Conservation (phyloP, 2,888 invertebrate species). For the Druceiella hillmani region DNA sequence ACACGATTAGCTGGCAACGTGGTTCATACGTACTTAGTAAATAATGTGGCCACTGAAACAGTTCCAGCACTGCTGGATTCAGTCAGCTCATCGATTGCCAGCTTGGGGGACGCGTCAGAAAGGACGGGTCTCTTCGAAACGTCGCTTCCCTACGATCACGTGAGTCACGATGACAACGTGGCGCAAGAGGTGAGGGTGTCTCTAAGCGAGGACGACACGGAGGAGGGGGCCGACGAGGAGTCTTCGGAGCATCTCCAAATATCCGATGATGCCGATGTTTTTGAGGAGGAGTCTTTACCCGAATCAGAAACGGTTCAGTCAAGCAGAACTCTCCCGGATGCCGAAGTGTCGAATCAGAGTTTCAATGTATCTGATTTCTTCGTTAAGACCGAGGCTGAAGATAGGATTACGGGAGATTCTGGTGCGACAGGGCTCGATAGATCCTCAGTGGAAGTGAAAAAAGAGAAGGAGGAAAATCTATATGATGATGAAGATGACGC, state of each 20-base stretch:
- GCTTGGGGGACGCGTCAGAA: slow-evolving; percentile 29
- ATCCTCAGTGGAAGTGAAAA: slow-evolving; percentile 35
- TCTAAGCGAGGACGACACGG: slow-evolving; percentile 27
- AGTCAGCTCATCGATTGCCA: slow-evolving; percentile 28
- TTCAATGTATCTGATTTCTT: slow-evolving; percentile 47
- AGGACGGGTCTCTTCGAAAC: slow-evolving; percentile 15
- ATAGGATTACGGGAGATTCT: too few species aligned
- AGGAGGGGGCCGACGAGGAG: slow-evolving; percentile 28
- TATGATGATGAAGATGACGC: slow-evolving; percentile 44
- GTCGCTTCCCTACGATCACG: slow-evolving; percentile 30
- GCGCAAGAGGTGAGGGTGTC: slow-evolving; percentile 43
- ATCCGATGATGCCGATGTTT: slow-evolving; percentile 11
- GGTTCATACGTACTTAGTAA: slow-evolving; percentile 47
- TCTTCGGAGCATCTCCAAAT: slow-evolving; percentile 4
- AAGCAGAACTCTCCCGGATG: too few species aligned
- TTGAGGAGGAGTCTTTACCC: too few species aligned
- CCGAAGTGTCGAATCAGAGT: slow-evolving; percentile 39
- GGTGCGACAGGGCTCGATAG: slow-evolving; percentile 16
- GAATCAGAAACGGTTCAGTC: too few species aligned
- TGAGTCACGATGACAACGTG: slow-evolving; percentile 45
- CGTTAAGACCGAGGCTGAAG: slow-evolving; percentile 33
- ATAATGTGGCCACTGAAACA: slow-evolving; percentile 45
- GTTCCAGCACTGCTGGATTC: slow-evolving; percentile 35
- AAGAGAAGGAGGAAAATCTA: slow-evolving; percentile 32
- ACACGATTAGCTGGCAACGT: too few species aligned